phyloP scores from a whole-genome alignment of 2,888 invertebrate genomes.

The Ichneumoninae sp. region DNA sequence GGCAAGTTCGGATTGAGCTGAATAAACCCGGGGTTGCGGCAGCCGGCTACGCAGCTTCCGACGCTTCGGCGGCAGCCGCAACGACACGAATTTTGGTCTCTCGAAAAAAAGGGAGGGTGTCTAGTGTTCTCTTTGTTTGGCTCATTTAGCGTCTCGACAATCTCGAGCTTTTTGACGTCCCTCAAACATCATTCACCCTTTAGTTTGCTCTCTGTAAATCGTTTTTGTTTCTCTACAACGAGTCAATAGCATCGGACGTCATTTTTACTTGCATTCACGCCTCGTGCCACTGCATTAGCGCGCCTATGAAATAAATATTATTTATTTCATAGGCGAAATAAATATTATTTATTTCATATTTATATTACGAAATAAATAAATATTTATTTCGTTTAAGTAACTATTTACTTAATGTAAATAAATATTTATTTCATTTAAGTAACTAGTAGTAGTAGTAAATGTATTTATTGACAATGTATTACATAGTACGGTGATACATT shows the following conservation, averaged over 20 bases:
- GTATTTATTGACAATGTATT: no score
- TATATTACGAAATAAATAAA: no score
- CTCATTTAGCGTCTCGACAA: slow-evolving; percentile 37
- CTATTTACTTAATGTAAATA: no score
- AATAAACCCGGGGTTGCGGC: slow-evolving; percentile 40
- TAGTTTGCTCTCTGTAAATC: not conserved
- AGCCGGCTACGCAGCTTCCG: slow-evolving; percentile 53
- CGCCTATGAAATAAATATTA: not conserved
- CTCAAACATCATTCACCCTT: slow-evolving; percentile 32
- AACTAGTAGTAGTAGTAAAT: no score
- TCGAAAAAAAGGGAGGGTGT: slow-evolving; percentile 19
- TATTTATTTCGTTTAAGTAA: no score
- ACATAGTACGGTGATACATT: no score
- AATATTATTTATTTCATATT: no score
- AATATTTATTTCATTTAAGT: no score
- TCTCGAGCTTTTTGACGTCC: slow-evolving; percentile 42
- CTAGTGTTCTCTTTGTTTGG: slow-evolving; percentile 41
- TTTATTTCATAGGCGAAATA: no score
- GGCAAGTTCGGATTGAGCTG: slow-evolving; percentile 32
- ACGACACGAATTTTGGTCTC: slow-evolving; percentile 46
- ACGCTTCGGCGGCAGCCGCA: slow-evolving; percentile 46
- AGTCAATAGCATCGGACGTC: not conserved
- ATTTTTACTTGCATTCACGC: not conserved
- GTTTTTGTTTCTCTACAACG: not conserved
- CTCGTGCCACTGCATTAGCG: not conserved